These are phyloP conservation scores for Python bivittatus DNA, from an alignment of 2,113 vertebrate genomes.

Conservation along the genomic window DNA sequence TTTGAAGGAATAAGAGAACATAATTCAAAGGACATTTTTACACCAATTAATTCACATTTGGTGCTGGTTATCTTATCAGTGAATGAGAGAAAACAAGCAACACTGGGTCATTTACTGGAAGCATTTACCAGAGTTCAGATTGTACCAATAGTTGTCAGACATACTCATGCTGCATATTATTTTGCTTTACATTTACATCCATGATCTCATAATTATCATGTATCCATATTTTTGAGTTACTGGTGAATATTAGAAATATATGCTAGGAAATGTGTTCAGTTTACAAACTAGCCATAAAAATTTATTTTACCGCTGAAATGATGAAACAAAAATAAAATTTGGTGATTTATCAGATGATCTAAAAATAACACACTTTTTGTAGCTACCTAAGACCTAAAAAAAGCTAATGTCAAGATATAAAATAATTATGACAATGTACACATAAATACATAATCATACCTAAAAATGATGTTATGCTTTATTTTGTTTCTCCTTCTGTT, in stretches of 20 bases:
- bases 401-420: not conserved
- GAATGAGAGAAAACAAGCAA: not conserved
- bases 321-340: not conserved
- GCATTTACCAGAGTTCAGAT: not conserved
- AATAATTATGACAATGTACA: not conserved
- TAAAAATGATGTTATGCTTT: not conserved
- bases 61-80: not conserved
- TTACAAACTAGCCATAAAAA: not conserved
- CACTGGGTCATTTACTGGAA: not conserved
- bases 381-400: not conserved
- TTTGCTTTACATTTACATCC: not conserved
- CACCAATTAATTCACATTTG: not conserved
- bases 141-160: not conserved
- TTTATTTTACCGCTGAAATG: not conserved
- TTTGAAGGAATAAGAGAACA: not conserved
- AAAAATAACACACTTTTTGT: not conserved
- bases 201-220: not conserved
- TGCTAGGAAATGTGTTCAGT: not conserved
- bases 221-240: not conserved
- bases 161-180: not conserved
- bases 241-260: not conserved
- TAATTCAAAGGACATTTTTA: not conserved
- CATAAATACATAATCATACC: not conserved
- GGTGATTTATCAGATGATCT: not conserved
- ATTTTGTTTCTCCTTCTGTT: not conserved